Conservation (phyloP, 2,888 invertebrate genomes). For the Cantharis rustica region DNA sequence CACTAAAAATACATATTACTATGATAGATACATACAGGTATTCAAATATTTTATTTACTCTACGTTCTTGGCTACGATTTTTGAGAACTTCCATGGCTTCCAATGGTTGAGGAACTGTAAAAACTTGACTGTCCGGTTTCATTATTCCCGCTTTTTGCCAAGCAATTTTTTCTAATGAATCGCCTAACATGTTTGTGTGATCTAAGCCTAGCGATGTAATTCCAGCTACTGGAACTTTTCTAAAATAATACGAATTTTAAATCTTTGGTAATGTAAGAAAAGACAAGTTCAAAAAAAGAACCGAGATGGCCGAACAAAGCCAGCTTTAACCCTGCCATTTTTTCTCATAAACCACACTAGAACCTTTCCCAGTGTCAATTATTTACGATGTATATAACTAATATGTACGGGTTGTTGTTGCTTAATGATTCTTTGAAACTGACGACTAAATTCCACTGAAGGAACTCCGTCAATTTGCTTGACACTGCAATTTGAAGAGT, state of each 20-base stretch:
- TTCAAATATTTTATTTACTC: constrained; percentile 55
- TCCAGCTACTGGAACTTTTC: constrained; percentile 68
- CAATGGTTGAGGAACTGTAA: constrained; percentile 70
- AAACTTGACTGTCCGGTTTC: constrained; percentile 73
- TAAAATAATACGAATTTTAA: neutral
- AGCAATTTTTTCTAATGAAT: constrained; percentile 85
- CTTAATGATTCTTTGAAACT: no score
- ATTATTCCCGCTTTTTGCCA: constrained; percentile 96
- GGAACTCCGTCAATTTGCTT: no score
- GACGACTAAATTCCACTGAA: no score
- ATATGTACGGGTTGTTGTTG: no score
- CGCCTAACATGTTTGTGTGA: constrained; percentile 82
- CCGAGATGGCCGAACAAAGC: no score
- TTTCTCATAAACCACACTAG: no score
- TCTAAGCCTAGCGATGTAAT: constrained; percentile 91
- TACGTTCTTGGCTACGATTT: constrained; percentile 65
- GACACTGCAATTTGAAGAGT: no score
- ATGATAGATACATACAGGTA: neutral
- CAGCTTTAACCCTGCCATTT: no score
- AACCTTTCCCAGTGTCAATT: no score
- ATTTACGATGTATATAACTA: no score
- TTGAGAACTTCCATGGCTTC: constrained; percentile 70
- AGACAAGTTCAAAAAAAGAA: no score
- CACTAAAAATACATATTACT: constrained; percentile 61
- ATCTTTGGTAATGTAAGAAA: no score